These are phyloP conservation scores for Nycteola revayana DNA, from an alignment of 2,888 invertebrate species.

Conservation along the genomic window DNA sequence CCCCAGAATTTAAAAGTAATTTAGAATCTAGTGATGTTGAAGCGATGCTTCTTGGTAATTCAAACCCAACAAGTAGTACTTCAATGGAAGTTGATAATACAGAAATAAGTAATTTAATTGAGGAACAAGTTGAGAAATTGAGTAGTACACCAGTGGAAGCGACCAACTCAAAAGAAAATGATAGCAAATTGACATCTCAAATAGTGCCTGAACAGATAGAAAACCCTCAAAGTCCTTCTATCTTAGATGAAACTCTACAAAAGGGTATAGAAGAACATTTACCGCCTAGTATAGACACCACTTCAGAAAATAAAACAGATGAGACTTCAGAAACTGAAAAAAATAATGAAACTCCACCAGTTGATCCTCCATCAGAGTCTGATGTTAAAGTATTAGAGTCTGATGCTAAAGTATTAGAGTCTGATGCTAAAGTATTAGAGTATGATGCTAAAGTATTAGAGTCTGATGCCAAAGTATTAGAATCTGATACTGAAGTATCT, in stretches of 20 bases:
- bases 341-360: too few relatives aligned
- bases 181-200: conserved; percentile 18
- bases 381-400: too few relatives aligned
- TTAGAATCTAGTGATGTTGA: conserved; percentile 73
- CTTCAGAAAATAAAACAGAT: conserved; percentile 1
- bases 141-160: conserved; percentile 12
- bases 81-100: conserved; percentile 58
- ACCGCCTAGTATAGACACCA: conserved; percentile 16
- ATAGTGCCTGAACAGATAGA: conserved; percentile 40
- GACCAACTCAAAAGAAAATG: background rate
- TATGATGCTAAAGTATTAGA: too few relatives aligned
- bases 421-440: too few relatives aligned
- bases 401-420: too few relatives aligned
- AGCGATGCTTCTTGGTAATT: conserved; percentile 69
- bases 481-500: too few relatives aligned
- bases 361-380: conserved; percentile 5
- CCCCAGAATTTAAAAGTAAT: conserved; percentile 50
- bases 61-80: conserved; percentile 36
- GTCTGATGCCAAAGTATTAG: too few relatives aligned
- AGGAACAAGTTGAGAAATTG: conserved; percentile 44
- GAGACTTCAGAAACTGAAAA: conserved; percentile 6
- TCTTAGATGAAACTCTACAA: conserved; percentile 63
- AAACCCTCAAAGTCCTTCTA: conserved; percentile 67
- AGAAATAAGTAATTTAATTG: conserved; percentile 47
- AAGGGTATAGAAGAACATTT: conserved; percentile 65